phyloP scores from a whole-genome alignment of 2,797 vertebrate species.

The Loris lydekkerianus region DNA sequence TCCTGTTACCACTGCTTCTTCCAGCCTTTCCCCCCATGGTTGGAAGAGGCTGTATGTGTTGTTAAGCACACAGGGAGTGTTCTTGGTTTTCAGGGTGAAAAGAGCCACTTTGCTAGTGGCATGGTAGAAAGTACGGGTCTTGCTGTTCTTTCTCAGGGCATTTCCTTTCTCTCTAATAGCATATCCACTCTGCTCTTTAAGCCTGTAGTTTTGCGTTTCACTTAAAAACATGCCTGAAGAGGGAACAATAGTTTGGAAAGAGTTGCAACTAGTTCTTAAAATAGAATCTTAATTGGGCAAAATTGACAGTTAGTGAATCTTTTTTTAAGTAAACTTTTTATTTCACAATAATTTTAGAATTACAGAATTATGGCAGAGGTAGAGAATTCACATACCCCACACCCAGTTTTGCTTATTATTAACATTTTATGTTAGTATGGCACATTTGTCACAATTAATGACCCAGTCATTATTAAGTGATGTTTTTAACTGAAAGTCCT shows the following conservation, averaged over 20 bases:
- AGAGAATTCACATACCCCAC: neutral
- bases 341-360: conserved; percentile 53
- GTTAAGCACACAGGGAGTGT: neutral
- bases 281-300: conserved; percentile 44
- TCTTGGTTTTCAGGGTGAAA: neutral
- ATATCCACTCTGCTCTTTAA: neutral
- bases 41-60: neutral
- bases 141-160: neutral
- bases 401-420: neutral
- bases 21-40: accelerated
- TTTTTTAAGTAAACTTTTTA: conserved; percentile 12
- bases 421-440: neutral
- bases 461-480: neutral
- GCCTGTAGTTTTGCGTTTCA: neutral
- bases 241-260: conserved; percentile 30
- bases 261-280: conserved; percentile 45
- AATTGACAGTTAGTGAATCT: neutral
- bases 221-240: conserved; percentile 18
- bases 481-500: neutral
- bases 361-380: neutral
- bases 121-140: neutral
- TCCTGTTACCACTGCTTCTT: neutral
- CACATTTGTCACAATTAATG: neutral
- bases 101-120: neutral
- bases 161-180: accelerated